These are phyloP conservation scores for Cryptocephalus moraei DNA, from an alignment of 2,888 invertebrate species.

Conservation along the genomic window DNA sequence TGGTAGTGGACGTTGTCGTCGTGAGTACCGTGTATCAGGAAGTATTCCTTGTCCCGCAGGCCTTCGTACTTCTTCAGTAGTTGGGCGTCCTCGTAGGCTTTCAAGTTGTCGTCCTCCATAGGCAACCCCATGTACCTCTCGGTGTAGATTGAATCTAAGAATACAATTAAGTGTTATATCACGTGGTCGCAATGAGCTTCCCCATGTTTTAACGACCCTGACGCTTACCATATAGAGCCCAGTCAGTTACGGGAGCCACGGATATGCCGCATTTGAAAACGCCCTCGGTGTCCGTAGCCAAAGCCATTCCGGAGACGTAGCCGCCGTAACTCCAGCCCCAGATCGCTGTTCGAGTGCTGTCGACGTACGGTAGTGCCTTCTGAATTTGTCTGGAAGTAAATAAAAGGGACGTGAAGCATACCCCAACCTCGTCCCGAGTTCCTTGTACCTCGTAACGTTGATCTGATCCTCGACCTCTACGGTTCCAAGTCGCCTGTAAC, in stretches of 20 bases:
- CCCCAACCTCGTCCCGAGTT: not conserved
- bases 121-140: constrained; percentile 94
- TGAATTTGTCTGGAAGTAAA: constrained; percentile 48
- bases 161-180: too few species aligned
- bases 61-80: constrained; percentile 56
- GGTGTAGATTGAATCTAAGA: constrained; percentile 89
- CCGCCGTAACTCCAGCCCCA: constrained; percentile 99
- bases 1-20: constrained; percentile 98
- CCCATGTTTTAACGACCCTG: too few species aligned
- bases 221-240: constrained; percentile 89
- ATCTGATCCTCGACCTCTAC: constrained; percentile 90
- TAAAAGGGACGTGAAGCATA: not conserved
- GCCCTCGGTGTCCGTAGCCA: constrained; percentile 62
- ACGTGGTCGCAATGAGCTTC: too few species aligned
- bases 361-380: constrained; percentile 59
- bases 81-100: constrained; percentile 66
- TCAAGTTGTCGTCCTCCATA: constrained; percentile 52
- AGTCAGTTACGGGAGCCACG: constrained; percentile 94
- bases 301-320: constrained; percentile 78
- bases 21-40: constrained; percentile 88
- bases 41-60: constrained; percentile 63
- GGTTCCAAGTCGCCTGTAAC: constrained; percentile 77
- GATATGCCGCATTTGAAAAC: constrained; percentile 90
- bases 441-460: constrained; percentile 58
- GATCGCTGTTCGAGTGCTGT: constrained; percentile 73